These are phyloP conservation scores for Polydesmus complanatus DNA, from an alignment of 2,888 invertebrate species.

Conservation along the genomic window DNA sequence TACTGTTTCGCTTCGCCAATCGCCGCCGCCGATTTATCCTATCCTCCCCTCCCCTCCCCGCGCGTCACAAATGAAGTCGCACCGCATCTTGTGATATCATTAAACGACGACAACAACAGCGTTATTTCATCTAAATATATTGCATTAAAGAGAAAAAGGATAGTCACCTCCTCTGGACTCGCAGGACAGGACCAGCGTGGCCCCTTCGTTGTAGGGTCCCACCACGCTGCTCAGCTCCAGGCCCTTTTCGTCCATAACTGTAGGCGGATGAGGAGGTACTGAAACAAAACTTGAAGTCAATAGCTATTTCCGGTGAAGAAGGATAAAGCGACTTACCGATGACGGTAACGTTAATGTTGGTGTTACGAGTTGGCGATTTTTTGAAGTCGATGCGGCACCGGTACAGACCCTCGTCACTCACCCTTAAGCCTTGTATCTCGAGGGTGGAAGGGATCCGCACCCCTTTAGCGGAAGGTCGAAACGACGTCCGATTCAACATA, in stretches of 20 bases:
- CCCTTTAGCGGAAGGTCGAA: not conserved
- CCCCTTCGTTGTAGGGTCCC: slow-evolving; percentile 64
- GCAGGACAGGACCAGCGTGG: slow-evolving; percentile 65
- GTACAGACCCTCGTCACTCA: slow-evolving; percentile 77
- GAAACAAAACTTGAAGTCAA: slow-evolving; percentile 22
- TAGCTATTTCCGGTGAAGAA: not conserved
- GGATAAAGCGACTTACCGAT: slow-evolving; percentile 53
- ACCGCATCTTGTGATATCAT: not conserved
- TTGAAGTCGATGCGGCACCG: slow-evolving; percentile 80
- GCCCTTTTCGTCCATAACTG: slow-evolving; percentile 70
- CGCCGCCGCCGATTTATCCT: no score
- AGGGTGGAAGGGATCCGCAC: slow-evolving; percentile 35
- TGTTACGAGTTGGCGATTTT: slow-evolving; percentile 75
- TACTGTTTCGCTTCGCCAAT: no score
- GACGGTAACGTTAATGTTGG: slow-evolving; percentile 76
- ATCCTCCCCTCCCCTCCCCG: no score
- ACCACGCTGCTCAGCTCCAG: slow-evolving; percentile 53
- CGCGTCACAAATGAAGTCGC: not conserved
- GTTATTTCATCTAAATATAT: no score
- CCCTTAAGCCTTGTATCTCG: slow-evolving; percentile 67
- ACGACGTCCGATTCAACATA: slow-evolving; percentile 7
- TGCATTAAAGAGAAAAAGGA: not conserved
- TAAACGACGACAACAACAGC: no score
- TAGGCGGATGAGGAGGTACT: slow-evolving; percentile 67
- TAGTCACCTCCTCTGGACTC: slow-evolving; percentile 67